Base-by-base conservation (phyloP, 2,797 vertebrate genomes). In the Thripadectes ignobilis region DNA sequence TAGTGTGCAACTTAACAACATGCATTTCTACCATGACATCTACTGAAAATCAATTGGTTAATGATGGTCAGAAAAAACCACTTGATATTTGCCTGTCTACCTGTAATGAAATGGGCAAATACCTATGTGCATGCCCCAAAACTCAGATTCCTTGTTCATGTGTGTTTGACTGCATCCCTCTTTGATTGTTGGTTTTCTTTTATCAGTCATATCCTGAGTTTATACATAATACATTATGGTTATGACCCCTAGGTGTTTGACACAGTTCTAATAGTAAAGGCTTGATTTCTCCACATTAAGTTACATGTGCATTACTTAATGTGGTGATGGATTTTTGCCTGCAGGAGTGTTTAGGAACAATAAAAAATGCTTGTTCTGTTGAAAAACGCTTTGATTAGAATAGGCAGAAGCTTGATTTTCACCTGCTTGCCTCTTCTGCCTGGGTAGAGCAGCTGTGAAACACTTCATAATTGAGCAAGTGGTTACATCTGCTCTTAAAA, bases 401-500 rank as follows among this genome's bases (percentile, higher is more conserved):
- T 61, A 92, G 74, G 75, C 82, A 95, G 80, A 59, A 92, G 12
- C 51, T 75, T 89, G 69, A 62, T 88, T 91, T 92, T 94, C 92
- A 95, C 58, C 82, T 88, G 49, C 59, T 88, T 84, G 48, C 24
- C 54, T 88, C 34, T 91, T 88, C 24, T 55, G 24, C 27, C 27
- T 48, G 76, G 27, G 32, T 55, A 91, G 46, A 80, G 81, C 84
- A 89, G 65, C 61, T 93, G 80, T 74, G 84, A 89, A 90, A 80
- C 34, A 79, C 36, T 81, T 55, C 16, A 14, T 83, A 85, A 85
- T 26, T 92, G 73, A 91, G 51, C 79, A 85, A 95, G 89, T 81
- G 66, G 85, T 80, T 92, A 77, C 58, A 80, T 83, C 87, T 95
- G 61, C 79, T 95, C 77, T 84, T 69, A 87, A 62, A 88, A 75